These are phyloP conservation scores for Leucoraja ocellata DNA, from an alignment of 2,797 vertebrate species.

Conservation along the genomic window DNA sequence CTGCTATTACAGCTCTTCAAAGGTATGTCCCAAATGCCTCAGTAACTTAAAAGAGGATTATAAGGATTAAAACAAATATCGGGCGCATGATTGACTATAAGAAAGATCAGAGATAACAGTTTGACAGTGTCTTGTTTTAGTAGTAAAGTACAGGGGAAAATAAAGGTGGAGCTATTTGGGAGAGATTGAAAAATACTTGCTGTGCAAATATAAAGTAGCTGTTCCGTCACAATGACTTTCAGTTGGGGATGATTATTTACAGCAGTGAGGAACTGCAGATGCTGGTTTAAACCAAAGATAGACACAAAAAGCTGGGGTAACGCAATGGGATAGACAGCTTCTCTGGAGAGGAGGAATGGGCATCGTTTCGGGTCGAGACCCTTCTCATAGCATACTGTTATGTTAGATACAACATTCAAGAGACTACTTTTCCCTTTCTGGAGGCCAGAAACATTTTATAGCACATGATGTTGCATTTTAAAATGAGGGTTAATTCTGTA, in stretches of 20 bases:
- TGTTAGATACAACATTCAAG: neutral
- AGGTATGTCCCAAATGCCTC: constrained; percentile 56
- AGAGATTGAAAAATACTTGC: neutral
- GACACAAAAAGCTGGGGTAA: no score
- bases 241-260: neutral
- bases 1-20: constrained; percentile 50
- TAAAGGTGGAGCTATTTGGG: neutral
- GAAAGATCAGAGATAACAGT: constrained; percentile 31
- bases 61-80: constrained; percentile 56
- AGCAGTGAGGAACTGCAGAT: no score
- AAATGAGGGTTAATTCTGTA: neutral
- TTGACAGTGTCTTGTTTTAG: constrained; percentile 33
- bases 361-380: no score
- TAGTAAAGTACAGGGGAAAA: neutral
- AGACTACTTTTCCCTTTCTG: neutral
- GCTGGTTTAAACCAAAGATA: no score
- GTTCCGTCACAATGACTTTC: neutral
- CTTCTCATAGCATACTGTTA: neutral
- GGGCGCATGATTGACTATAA: constrained; percentile 40
- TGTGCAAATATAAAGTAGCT: neutral
- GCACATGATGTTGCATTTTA: neutral
- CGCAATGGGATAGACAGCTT: no score
- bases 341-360: no score
- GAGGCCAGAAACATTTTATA: neutral
- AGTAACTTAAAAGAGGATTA: constrained; percentile 60